Evolutionary conservation across 2,888 invertebrate species (phyloP), one percentile per base, ranked within the genome.

Genomic region (Hecatera dysodea): DNA sequence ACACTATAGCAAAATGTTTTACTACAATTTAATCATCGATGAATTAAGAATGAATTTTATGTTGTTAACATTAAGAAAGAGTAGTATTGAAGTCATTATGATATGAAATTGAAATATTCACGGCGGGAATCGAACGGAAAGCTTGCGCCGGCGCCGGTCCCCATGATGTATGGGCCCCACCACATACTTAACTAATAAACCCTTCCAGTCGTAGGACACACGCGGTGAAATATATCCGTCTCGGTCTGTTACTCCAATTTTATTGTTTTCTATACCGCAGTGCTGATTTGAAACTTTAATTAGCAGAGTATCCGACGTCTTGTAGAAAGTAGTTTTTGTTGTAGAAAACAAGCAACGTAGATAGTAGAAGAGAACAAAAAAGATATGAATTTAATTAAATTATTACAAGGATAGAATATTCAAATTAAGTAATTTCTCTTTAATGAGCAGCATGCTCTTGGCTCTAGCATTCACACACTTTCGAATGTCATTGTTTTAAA

Each of bases 141-240:
- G 89, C 89, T 87, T 91, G 93, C 92, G 92, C 91, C 85, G 93
- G 94, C 94, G 95, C 94, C 94, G 92, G 81, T 86, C 78, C 69
- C 86, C 88, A 89, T 95, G 94, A 95, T 93, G 90, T 92, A 95
- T 94, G 92, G 92, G 89, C 91, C 92, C 92, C 91, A 90, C 93
- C 91, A 92, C 92, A 91, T 88, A 90, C 88, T 93, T 90, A 87
- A 90, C 92, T 94, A 93, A 93, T 94, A 93, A 92, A 91, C 91
- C 90, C 91, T 92, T 90, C 90, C 87, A 88, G 81, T 89, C 86
- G 88, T 83, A 87, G 87, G 87, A 88, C 90, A 85, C 85, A 90
- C 89, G 79, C 84, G 66, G 84, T 78, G 82, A 91, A 83, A 80
- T 92, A 92, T 92, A 88, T 84, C 90, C 88, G 89, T 94, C 93